Percentiles rank a stretch among this genome's conserved stretches.
phyloP scores from a whole-genome alignment of 2,113 vertebrate genomes.

The Dinomys branickii region DNA sequence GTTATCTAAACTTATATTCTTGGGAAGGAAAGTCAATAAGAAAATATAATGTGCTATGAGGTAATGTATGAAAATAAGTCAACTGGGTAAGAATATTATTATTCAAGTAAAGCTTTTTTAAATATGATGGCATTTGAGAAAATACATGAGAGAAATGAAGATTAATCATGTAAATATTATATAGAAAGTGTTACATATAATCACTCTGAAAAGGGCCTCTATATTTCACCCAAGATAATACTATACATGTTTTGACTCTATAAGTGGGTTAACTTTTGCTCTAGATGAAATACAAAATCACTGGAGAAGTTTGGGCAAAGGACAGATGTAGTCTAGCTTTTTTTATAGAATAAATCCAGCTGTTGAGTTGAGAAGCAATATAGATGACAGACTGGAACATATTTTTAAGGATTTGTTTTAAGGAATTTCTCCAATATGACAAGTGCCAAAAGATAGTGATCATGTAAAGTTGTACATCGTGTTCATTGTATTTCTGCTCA shows the following conservation, averaged over 20 bases:
- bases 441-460: neutral
- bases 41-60: neutral
- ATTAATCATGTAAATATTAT: neutral
- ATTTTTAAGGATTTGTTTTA: neutral
- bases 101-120: neutral
- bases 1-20: neutral
- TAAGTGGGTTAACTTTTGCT: neutral
- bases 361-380: neutral
- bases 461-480: neutral
- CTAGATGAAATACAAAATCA: neutral
- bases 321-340: neutral
- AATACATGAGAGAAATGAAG: neutral
- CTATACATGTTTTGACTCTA: neutral
- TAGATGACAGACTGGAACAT: neutral
- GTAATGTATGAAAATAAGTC: neutral
- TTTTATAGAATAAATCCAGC: neutral
- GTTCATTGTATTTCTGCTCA: neutral
- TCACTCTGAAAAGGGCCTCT: fast-evolving
- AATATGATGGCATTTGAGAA: neutral
- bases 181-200: neutral
- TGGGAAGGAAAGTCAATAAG: neutral
- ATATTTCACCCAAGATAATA: neutral
- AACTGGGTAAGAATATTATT: neutral
- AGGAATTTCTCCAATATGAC: neutral
- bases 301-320: neutral